phyloP scores from a whole-genome alignment of 2,797 vertebrate species.

The Melanotaenia boesemani region DNA sequence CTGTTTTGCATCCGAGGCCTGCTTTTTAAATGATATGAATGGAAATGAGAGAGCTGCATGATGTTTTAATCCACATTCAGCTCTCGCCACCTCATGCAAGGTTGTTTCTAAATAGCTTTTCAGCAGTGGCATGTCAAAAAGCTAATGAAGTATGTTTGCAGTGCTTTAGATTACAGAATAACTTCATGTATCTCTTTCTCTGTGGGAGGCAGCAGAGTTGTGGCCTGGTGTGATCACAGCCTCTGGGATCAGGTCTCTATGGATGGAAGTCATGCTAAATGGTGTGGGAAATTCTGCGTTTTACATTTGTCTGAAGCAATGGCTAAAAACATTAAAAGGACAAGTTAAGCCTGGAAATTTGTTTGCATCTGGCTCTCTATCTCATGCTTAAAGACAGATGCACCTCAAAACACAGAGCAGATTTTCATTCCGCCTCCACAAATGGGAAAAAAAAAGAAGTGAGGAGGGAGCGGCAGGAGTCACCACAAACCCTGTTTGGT shows the following conservation, averaged over 20 bases:
- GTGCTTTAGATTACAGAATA: slow-evolving; percentile 18
- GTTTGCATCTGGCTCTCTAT: slow-evolving; percentile 47
- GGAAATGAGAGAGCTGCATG: slow-evolving; percentile 5
- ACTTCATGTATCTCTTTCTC: slow-evolving; percentile 14
- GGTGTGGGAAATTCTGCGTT: not conserved
- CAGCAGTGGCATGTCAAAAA: slow-evolving; percentile 19
- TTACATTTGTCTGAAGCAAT: slow-evolving; percentile 25
- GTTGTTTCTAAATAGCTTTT: slow-evolving; percentile 14
- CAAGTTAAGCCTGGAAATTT: slow-evolving; percentile 52
- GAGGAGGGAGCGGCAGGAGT: slow-evolving; percentile 34
- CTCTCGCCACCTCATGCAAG: not conserved
- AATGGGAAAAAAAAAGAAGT: slow-evolving; percentile 27
- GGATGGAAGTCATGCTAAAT: slow-evolving; percentile 29
- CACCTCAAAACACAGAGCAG: slow-evolving; percentile 28
- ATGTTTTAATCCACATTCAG: slow-evolving; percentile 21
- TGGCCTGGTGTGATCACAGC: slow-evolving; percentile 26
- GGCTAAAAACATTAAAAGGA: slow-evolving; percentile 49
- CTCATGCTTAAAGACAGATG: slow-evolving; percentile 44
- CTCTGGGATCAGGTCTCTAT: slow-evolving; percentile 12
- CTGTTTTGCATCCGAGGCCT: not conserved
- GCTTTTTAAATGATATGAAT: not conserved
- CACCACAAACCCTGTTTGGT: slow-evolving; percentile 30
- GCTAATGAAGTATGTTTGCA: slow-evolving; percentile 14
- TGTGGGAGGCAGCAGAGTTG: slow-evolving; percentile 4
- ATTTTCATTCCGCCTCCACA: slow-evolving; percentile 60